Conservation (phyloP, 2,113 vertebrate species). For the Rostratula benghalensis region DNA sequence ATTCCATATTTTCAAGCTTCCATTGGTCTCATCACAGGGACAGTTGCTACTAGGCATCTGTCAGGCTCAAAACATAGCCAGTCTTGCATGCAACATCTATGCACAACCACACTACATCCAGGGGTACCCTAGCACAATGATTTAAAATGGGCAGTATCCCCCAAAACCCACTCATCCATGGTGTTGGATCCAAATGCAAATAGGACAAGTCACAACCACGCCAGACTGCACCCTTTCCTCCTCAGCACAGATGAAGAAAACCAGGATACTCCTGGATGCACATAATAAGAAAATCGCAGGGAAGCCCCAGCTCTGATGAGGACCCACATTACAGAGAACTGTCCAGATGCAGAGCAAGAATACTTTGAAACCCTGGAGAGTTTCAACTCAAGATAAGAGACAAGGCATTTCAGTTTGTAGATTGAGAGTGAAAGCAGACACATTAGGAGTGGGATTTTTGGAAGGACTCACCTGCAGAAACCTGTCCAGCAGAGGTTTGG, state of each 20-base stretch:
- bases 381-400: neutral
- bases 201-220: neutral
- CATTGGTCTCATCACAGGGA: neutral
- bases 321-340: neutral
- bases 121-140: accelerated
- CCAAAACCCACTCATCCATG: neutral
- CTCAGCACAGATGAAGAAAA: neutral
- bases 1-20: neutral
- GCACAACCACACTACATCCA: neutral
- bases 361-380: neutral
- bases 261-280: neutral
- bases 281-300: neutral
- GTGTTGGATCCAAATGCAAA: neutral
- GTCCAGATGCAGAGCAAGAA: neutral
- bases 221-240: neutral
- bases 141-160: neutral
- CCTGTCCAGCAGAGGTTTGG: neutral
- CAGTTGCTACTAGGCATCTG: neutral
- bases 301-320: neutral
- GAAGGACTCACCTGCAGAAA: neutral
- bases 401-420: neutral
- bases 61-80: neutral
- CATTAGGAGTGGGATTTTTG: neutral
- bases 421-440: neutral
- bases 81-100: neutral